Percentiles rank a stretch among this genome's conserved stretches.
phyloP scores from a whole-genome alignment of 2,888 invertebrate species.

The Agrotis exclamationis region DNA sequence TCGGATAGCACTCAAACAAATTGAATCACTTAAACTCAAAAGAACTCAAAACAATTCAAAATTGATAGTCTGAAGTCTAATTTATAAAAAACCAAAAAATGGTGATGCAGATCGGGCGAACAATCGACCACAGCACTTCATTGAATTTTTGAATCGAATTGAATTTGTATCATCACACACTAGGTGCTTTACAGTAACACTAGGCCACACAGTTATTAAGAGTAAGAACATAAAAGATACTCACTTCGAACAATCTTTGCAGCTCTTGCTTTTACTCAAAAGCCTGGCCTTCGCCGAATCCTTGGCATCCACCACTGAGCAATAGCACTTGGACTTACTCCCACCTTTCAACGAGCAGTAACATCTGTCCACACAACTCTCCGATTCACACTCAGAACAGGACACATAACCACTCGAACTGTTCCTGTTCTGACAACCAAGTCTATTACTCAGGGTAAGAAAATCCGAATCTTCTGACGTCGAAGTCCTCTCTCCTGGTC shows the following conservation, averaged over 20 bases:
- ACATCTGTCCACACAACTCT: conserved; percentile 96
- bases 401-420: conserved; percentile 95
- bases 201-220: no score
- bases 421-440: conserved; percentile 92
- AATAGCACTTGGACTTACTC: conserved; percentile 92
- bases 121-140: no score
- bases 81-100: background rate
- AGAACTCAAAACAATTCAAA: no score
- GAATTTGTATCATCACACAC: no score
- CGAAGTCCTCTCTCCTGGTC: conserved; percentile 91
- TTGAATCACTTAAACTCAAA: no score
- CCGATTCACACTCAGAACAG: conserved; percentile 97
- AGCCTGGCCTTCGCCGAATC: conserved; percentile 81
- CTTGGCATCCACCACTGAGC: conserved; percentile 89
- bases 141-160: no score
- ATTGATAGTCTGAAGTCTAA: background rate
- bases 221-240: conserved; percentile 59
- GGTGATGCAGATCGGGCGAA: background rate
- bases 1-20: no score
- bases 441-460: conserved; percentile 90
- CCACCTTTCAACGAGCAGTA: conserved; percentile 95
- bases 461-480: conserved; percentile 92
- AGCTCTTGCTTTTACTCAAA: conserved; percentile 80
- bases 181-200: no score
- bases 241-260: conserved; percentile 89